A percentile compares a stretch with the other conserved stretches of the same genome.
Conservation (phyloP, 2,113 vertebrate genomes). For the Caranx ignobilis region DNA sequence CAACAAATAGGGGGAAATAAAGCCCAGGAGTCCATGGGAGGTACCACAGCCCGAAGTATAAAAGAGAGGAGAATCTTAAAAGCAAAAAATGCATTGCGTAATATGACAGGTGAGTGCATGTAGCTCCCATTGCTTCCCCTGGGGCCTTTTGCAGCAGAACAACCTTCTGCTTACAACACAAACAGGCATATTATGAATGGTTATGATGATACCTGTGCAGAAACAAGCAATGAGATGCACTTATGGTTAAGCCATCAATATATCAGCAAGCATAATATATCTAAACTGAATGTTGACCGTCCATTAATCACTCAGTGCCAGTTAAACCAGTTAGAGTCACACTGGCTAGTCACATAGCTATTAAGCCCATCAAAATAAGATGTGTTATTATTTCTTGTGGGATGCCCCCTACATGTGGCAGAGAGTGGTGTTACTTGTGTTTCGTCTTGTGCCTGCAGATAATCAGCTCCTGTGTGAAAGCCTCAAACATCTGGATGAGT, state of each 20-base stretch:
- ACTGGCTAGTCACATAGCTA: neutral
- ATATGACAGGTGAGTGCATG: slow-evolving; percentile 52
- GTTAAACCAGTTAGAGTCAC: neutral
- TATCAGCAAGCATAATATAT: neutral
- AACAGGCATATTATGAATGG: neutral
- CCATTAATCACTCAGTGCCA: neutral
- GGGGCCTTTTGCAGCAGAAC: neutral
- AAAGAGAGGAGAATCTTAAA: neutral
- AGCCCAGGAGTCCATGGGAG: neutral
- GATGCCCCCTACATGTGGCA: slow-evolving; percentile 13
- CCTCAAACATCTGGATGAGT: slow-evolving; percentile 78
- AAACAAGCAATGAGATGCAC: neutral
- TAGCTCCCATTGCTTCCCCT: neutral
- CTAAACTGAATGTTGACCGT: neutral
- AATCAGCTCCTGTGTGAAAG: slow-evolving; percentile 50
- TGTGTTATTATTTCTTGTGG: neutral
- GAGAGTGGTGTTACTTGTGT: neutral
- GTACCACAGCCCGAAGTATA: neutral
- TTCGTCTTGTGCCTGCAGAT: slow-evolving; percentile 48
- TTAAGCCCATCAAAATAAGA: neutral
- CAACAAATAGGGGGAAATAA: neutral
- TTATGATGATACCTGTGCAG: neutral
- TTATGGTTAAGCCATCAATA: neutral
- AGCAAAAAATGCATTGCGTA: slow-evolving; percentile 10
- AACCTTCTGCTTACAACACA: neutral